phyloP scores from a whole-genome alignment of 2,113 vertebrate species.

The Cynopterus brachyotis region DNA sequence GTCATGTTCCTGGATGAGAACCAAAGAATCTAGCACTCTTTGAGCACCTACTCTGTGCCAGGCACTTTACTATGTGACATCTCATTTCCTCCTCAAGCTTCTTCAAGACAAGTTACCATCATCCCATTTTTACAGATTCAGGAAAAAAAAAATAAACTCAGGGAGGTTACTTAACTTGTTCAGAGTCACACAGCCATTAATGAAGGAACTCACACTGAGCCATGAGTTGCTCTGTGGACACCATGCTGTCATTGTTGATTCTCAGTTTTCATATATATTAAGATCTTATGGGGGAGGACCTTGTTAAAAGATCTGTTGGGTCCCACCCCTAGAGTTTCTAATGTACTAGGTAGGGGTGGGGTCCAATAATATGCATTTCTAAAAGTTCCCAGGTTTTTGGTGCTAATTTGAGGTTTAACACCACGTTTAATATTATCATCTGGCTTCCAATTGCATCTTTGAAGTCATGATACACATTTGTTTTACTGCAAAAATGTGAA shows the following conservation, averaged over 20 bases:
- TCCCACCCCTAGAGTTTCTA: background rate
- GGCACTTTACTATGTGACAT: background rate
- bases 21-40: constrained; percentile 4
- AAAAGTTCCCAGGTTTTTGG: background rate
- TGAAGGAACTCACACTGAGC: background rate
- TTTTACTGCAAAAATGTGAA: constrained; percentile 30
- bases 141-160: background rate
- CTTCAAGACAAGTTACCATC: background rate
- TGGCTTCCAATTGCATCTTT: background rate
- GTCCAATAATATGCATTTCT: background rate
- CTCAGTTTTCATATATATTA: background rate
- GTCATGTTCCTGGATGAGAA: background rate
- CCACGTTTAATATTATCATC: background rate
- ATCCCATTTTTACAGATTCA: constrained; percentile 11
- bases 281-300: background rate
- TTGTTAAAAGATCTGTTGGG: background rate
- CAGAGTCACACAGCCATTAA: background rate
- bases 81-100: constrained; percentile 23
- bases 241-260: background rate
- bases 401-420: background rate
- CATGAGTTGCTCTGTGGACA: background rate
- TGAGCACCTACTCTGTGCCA: constrained; percentile 41
- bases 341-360: background rate
- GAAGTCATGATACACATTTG: background rate
- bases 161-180: background rate